Percentiles rank a stretch among this genome's conserved stretches.
Conservation (phyloP, 2,797 vertebrate species). For the Lagodon rhomboides region DNA sequence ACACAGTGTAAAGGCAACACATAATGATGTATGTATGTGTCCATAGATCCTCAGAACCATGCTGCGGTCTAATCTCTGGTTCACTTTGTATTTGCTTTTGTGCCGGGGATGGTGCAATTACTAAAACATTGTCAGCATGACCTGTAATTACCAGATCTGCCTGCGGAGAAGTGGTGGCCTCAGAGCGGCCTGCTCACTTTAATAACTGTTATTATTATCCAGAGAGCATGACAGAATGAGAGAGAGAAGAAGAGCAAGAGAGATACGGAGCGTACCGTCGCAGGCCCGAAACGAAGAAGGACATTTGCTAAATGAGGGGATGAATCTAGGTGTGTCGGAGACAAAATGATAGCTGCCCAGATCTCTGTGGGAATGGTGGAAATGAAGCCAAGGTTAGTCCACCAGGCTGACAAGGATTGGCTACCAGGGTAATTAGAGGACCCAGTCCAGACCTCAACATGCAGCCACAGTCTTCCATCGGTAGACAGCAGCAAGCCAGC, state of each 20-base stretch:
- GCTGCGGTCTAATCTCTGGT: constrained; percentile 66
- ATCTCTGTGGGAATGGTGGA: constrained; percentile 66
- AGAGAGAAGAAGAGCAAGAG: constrained; percentile 48
- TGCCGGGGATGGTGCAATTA: constrained; percentile 79
- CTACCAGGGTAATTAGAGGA: constrained; percentile 75
- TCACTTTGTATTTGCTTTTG: constrained; percentile 75
- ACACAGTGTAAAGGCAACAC: constrained; percentile 60
- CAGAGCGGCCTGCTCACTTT: constrained; percentile 74
- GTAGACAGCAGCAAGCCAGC: constrained; percentile 75
- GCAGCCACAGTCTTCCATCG: constrained; percentile 72
- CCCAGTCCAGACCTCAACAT: constrained; percentile 76
- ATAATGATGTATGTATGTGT: constrained; percentile 57
- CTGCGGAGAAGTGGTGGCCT: constrained; percentile 77
- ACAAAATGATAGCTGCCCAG: constrained; percentile 66
- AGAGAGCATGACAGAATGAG: constrained; percentile 70
- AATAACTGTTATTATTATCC: constrained; percentile 87
- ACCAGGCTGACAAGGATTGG: constrained; percentile 67
- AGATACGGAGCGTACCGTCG: constrained; percentile 43
- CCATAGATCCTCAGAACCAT: constrained; percentile 50
- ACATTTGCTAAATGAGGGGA: constrained; percentile 68
- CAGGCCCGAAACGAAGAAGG: constrained; percentile 67
- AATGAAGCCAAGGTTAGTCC: constrained; percentile 66
- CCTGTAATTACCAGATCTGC: constrained; percentile 85
- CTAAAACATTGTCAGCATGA: constrained; percentile 82
- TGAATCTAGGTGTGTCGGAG: constrained; percentile 76